Conservation (phyloP, 2,113 vertebrate species). For the Entelurus aequoreus region DNA sequence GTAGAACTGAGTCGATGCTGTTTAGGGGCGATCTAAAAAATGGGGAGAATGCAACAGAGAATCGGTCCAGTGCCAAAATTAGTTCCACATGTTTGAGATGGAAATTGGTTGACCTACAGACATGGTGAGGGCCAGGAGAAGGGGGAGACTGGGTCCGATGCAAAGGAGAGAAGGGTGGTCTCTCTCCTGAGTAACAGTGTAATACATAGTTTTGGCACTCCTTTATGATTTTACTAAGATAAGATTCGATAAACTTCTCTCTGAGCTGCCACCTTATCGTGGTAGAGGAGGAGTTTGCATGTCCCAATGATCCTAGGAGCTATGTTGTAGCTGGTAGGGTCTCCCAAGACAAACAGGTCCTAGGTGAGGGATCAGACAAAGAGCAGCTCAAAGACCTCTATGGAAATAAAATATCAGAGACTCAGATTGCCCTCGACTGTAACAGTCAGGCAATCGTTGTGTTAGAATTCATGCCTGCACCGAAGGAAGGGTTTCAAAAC, state of each 20-base stretch:
- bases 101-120: conserved; percentile 70
- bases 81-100: conserved; percentile 79
- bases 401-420: no score
- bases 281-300: no score
- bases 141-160: conserved; percentile 29
- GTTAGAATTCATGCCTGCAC: conserved; percentile 61
- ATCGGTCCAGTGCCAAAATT: conserved; percentile 71
- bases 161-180: conserved; percentile 42
- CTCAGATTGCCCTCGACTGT: conserved; percentile 27
- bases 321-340: no score
- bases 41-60: conserved; percentile 16
- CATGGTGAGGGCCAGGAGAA: conserved; percentile 54
- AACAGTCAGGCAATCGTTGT: conserved; percentile 46
- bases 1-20: conserved; percentile 42
- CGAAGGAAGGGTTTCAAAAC: conserved; percentile 73
- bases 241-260: no score
- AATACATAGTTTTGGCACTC: neutral
- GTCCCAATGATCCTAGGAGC: no score
- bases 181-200: neutral
- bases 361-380: no score
- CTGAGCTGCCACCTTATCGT: no score
- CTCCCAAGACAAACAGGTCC: no score
- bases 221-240: no score
- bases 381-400: no score
- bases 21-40: conserved; percentile 50